Conservation (phyloP, 2,888 invertebrate species). For the Lepidocyrtoides sp. region DNA sequence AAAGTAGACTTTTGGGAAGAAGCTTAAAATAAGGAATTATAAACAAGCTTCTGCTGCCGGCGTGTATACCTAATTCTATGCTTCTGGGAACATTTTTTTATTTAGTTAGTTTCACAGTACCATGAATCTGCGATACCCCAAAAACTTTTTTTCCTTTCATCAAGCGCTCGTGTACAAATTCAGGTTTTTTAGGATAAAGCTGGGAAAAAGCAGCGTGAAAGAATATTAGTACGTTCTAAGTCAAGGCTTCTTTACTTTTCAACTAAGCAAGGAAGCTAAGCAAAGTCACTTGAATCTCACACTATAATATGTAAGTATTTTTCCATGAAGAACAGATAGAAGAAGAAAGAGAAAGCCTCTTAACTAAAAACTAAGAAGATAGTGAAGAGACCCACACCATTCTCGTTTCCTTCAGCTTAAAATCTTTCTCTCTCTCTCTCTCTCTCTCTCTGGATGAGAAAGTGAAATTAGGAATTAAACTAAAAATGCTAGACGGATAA, state of each 20-base stretch:
- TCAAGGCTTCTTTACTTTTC: constrained; percentile 56
- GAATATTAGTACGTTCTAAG: constrained; percentile 62
- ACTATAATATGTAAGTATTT: constrained; percentile 16
- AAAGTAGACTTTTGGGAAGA: neutral
- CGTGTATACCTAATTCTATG: neutral
- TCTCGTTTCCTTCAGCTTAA: constrained; percentile 21
- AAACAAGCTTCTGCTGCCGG: neutral
- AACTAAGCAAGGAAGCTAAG: too few relatives aligned
- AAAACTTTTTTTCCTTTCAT: constrained; percentile 23
- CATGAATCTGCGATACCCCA: neutral
- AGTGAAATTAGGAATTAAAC: constrained; percentile 77
- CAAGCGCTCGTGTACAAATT: neutral
- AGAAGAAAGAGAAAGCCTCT: constrained; percentile 66
- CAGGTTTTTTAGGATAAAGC: neutral
- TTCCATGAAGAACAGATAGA: constrained; percentile 5
- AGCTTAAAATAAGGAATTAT: neutral
- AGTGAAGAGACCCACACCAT: neutral
- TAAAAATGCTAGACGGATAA: constrained; percentile 64
- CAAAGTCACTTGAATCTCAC: constrained; percentile 63
- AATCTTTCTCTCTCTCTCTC: too few relatives aligned
- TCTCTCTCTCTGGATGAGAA: constrained; percentile 71
- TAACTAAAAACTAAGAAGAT: constrained; percentile 61
- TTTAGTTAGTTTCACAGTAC: neutral
- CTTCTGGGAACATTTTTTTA: neutral
- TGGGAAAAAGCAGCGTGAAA: neutral